Evolutionary conservation across 2,888 invertebrate genomes (phyloP), one percentile per base, ranked within the genome.

Genomic region (Blastobasis adustella): DNA sequence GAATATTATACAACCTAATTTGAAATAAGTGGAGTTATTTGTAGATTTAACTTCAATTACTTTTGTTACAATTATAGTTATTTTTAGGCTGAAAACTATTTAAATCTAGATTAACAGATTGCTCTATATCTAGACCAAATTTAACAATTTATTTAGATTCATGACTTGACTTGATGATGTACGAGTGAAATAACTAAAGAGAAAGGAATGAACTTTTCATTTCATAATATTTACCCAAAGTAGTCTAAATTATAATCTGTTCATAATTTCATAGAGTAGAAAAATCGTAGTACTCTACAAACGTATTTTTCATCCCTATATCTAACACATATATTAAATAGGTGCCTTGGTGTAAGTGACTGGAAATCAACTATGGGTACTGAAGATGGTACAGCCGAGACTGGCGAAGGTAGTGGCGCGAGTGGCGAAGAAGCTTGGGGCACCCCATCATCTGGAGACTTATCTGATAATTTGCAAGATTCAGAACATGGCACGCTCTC

Each of bases 381-480:
- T 61, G 95, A 95, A 61, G 95, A 95, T 54, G 90, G 90, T 6
- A 79, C 90, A 45, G 89, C 89, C 4, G 88, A 88, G 44, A 81
- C 86, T 8, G 93, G 93, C 5, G 95, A 95, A 68, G 95, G 94
- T 0, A 95, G 95, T 46, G 95, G 94, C 0, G 95, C 94, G 0
- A 95, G 95, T 4, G 95, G 95, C 0, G 95, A 96, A 75, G 96
- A 96, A 67, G 93, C 95, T 37, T 96, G 96, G 96, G 96, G 96
- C 0, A 96, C 96, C 0, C 96, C 96, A 4, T 96, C 95, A 0
- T 95, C 95, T 60, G 95, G 95, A 4, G 95, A 95, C 36, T 92
- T 95, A 43, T 92, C 94, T 59, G 95, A 95, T 62, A 95, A 95
- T 58, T 87, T 92, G 7, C 92, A 90, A 4, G 90, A 92, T 70